Conservation (phyloP, 1,140 invertebrate species). For the Andrena cerasifolii region DNA sequence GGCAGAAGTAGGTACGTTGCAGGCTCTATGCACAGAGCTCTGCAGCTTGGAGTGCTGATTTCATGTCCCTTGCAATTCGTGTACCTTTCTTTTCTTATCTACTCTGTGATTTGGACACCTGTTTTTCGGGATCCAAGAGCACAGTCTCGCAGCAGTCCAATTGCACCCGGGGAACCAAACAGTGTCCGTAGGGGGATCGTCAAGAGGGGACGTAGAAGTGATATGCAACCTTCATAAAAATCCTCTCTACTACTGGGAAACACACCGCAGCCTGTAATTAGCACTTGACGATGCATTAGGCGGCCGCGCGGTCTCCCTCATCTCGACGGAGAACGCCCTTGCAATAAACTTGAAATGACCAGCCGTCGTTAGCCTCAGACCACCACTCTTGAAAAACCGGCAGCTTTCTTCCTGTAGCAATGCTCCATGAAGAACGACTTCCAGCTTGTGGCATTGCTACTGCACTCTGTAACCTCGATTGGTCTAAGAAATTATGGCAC, state of each 20-base stretch:
- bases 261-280: conserved; percentile 76
- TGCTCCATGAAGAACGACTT: conserved; percentile 12
- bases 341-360: conserved; percentile 76
- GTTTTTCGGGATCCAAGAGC: not conserved
- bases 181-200: conserved; percentile 6
- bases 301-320: conserved; percentile 63
- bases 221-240: conserved; percentile 75
- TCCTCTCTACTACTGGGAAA: conserved; percentile 73
- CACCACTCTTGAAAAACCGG: conserved; percentile 45
- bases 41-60: too few relatives aligned
- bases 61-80: too few relatives aligned
- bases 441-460: conserved; percentile 14
- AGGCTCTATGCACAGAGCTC: too few relatives aligned
- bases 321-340: conserved; percentile 71
- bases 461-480: not conserved
- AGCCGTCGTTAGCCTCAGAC: conserved; percentile 41
- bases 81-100: too few relatives aligned
- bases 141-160: not conserved
- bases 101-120: not conserved
- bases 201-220: conserved; percentile 54
- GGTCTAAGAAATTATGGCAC: too few relatives aligned
- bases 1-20: too few relatives aligned
- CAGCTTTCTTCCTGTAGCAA: not conserved
- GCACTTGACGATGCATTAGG: conserved; percentile 81
- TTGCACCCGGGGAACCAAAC: not conserved